Base-by-base conservation (phyloP, 1,140 invertebrate genomes). In the Zeugodacus cucurbitae region DNA sequence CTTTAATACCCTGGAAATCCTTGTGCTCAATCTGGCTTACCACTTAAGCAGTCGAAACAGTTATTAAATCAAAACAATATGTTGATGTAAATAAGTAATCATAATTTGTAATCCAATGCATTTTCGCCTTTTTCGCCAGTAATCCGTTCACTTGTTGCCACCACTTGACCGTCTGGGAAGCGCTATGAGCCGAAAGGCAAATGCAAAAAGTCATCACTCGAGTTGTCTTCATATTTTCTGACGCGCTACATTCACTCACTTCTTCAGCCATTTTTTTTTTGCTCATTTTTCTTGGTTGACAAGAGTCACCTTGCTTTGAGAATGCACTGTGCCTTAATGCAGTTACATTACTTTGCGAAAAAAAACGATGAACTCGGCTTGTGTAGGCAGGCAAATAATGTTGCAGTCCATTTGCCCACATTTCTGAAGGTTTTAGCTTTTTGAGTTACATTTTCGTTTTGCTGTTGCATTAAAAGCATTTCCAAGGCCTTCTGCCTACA, bases 351-450 rank as follows among this genome's bases (percentile, higher is more conserved):
- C 14, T 14, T 48, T 48, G 64, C 26, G 2, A 34, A 70, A 26
- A 70, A 70, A 70, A 70, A 11, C n/a, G 5, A 29, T 41, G 32
- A 48, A n/a, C 10, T 37, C 3, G 48, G 22, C 74, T 29, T 6
- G 74, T 48, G 74, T 82, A 82, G 74, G 74, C n/a, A 29, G 74
- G 41, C 37, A 37, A 74, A 74, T 74, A 82, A 82, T 82, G 11
- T 48, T 54, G 22, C 44, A 29, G 37, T 48, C 20, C 8, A 4
- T 82, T 82, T 82, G 37, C 1, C 8, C 44, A 48, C 41, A n/a
- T 82, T 22, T 8, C 41, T 82, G 74, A 82, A 82, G 74, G 74
- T 82, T 29, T 82, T 48, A 48, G 20, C 17, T 11, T n/a, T 82
- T 48, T n/a, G 74, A 48, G 74, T 82, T 82, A 41, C 74, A 82